Conservation (phyloP, 2,797 vertebrate species). For the Pelodytes ibericus region DNA sequence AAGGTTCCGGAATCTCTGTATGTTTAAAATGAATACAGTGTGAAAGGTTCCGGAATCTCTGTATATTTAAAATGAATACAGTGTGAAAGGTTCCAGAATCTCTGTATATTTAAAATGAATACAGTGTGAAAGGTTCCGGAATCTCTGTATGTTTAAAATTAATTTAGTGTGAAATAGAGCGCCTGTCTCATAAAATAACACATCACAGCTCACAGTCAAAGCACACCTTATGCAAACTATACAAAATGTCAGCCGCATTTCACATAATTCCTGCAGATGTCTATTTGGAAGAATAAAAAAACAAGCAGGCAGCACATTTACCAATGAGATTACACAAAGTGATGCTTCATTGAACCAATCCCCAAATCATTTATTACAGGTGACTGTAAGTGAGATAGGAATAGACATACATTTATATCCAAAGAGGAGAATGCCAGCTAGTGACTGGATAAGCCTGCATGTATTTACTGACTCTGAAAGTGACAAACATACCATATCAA, state of each 20-base stretch:
- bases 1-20: too few species aligned
- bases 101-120: too few species aligned
- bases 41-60: too few species aligned
- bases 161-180: not conserved
- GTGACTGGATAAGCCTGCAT: too few species aligned
- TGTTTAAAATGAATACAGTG: too few species aligned
- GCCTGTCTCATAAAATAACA: not conserved
- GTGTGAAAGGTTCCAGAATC: too few species aligned
- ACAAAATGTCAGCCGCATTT: slow-evolving; percentile 11
- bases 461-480: too few species aligned
- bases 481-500: too few species aligned
- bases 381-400: not conserved
- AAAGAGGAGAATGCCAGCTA: not conserved
- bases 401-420: not conserved
- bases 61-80: too few species aligned
- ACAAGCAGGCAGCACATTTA: not conserved
- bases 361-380: not conserved
- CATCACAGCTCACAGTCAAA: not conserved
- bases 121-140: too few species aligned
- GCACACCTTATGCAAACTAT: slow-evolving; percentile 3
- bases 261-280: not conserved
- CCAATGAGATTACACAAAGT: not conserved
- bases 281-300: not conserved
- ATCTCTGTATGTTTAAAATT: too few species aligned
- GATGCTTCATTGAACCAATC: not conserved